Evolutionary conservation across 2,888 invertebrate genomes (phyloP), one percentile per base, ranked within the genome.

Genomic region (Alcis repandata): DNA sequence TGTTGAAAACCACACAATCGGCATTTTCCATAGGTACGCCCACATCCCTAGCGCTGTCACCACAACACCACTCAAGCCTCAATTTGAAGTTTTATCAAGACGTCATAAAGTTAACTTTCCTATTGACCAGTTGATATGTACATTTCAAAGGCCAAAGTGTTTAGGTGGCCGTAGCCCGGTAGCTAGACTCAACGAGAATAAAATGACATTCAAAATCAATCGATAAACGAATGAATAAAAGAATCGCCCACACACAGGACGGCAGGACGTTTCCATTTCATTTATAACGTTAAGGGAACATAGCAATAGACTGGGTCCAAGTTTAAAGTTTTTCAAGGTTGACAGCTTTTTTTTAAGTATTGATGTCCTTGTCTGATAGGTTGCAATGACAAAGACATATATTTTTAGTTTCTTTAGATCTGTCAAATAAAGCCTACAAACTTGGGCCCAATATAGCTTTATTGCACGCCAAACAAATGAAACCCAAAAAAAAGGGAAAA

Each of bases 151-250:
- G 32, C 19, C 48, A 43, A 51, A 68, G 66, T 63, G 58, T 74
- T 72, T 78, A 75, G 78, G 76, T 79, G 69, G 76, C 75, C 73
- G 84, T 87, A 91, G 89, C 86, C 88, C 92, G 77, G 92, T 92
- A 92, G 92, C 91, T 65, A 79, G 70, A 48, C 71, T 74, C 83
- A 87, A 87, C 87, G 82, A 88, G 87, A 89, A 88, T 86, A 80
- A 79, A 83, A 79, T 81, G 83, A 85, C 84, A 82, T 75, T 83
- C 83, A 78, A 84, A 88, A 87, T 86, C 77, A 87, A 87, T 87
- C 83, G 82, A 84, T 79, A 79, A 82, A 75, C 45, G 70, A 45
- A 82, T 83, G 85, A 84, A 85, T 83, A 86, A 85, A 83, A 69
- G 65, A 75, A 79, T 83, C 89, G 86, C 92, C 91, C 89, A 91